phyloP scores from a whole-genome alignment of 2,888 invertebrate genomes.

The Sinopyrophorus schimmeli region DNA sequence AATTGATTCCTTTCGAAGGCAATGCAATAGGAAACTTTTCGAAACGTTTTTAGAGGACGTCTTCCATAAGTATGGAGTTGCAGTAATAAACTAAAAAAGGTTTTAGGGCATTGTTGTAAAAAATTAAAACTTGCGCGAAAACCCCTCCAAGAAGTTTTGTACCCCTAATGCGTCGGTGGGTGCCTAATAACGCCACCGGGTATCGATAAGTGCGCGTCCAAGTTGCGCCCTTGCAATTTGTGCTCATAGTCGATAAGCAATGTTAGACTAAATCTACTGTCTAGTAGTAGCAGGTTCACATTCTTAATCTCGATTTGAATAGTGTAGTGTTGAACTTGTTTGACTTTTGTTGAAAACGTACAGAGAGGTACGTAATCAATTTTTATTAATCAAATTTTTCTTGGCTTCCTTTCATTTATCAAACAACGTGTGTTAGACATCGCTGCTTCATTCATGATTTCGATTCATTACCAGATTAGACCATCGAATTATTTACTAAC shows the following conservation, averaged over 20 bases:
- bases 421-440: not conserved
- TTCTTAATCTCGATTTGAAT: conserved; percentile 30
- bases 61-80: too few relatives aligned
- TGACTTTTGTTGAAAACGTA: not conserved
- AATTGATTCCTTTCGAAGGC: too few relatives aligned
- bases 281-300: conserved; percentile 30
- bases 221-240: conserved; percentile 50
- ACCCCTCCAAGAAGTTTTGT: conserved; percentile 23
- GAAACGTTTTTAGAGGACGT: too few relatives aligned
- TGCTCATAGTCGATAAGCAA: conserved; percentile 49
- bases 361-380: too few relatives aligned
- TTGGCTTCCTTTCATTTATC: too few relatives aligned
- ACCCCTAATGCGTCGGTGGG: conserved; percentile 39
- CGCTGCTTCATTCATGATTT: conserved; percentile 15
- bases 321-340: conserved; percentile 27
- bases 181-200: conserved; percentile 39
- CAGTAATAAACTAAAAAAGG: too few relatives aligned
- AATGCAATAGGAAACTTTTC: too few relatives aligned
- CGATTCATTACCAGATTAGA: conserved; percentile 1
- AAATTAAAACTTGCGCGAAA: conserved; percentile 26
- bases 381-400: too few relatives aligned
- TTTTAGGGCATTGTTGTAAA: too few relatives aligned
- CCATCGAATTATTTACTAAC: not conserved
- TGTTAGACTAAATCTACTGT: conserved; percentile 33
- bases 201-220: conserved; percentile 54